Conservation (phyloP, 2,797 vertebrate species). For the Amblyopsis hoosieri region DNA sequence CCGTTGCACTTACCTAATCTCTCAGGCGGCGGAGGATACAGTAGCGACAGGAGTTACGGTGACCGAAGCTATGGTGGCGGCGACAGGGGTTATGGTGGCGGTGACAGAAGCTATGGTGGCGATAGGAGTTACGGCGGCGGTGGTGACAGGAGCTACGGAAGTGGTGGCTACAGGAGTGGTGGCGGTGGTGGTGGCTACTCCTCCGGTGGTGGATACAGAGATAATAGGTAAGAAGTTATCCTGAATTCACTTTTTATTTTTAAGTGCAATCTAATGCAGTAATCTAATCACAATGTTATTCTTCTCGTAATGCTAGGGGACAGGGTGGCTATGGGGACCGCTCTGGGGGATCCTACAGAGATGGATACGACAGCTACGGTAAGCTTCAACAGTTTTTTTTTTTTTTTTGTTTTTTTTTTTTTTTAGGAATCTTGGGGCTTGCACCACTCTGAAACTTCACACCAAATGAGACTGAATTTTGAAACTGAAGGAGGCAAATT, state of each 20-base stretch:
- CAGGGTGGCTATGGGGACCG: constrained; percentile 77
- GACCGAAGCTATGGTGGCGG: constrained; percentile 45
- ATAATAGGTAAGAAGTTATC: constrained; percentile 51
- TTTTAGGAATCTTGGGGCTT: constrained; percentile 58
- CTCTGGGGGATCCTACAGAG: constrained; percentile 71
- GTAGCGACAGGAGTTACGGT: constrained; percentile 43
- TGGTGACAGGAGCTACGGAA: constrained; percentile 43
- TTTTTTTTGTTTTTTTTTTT: too few relatives aligned
- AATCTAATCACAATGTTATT: neutral
- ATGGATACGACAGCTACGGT: constrained; percentile 81
- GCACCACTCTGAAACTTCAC: neutral
- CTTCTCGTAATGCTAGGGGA: constrained; percentile 53
- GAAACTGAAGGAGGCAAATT: neutral
- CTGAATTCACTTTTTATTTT: neutral
- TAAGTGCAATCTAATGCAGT: neutral
- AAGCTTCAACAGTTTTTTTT: constrained; percentile 39
- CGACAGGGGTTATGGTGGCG: constrained; percentile 48
- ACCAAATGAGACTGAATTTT: neutral
- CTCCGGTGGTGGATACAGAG: constrained; percentile 60
- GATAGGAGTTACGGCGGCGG: constrained; percentile 60
- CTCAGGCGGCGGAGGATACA: constrained; percentile 61
- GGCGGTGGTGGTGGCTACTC: constrained; percentile 50
- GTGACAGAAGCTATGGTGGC: constrained; percentile 18
- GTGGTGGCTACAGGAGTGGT: constrained; percentile 56
- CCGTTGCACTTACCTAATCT: neutral